Evolutionary conservation across 2,888 invertebrate species (phyloP), one percentile per base, ranked within the genome.

Genomic region (Antheraea assamensis): DNA sequence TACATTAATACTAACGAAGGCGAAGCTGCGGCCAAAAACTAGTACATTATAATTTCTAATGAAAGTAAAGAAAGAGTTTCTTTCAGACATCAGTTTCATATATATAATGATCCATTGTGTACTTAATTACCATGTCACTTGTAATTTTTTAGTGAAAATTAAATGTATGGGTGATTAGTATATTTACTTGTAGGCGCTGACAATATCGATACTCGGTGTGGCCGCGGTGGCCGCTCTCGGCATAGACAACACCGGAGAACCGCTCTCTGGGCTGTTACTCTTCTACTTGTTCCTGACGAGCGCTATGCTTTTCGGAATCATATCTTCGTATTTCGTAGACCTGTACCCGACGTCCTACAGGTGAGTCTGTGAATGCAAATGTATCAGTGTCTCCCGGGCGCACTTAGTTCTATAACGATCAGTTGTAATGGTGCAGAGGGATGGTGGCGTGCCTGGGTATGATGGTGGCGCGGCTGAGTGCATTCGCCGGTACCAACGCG

Each of bases 381-480:
- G 24, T 5, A 0, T n/a, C n/a, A n/a, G 55, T 55, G n/a, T n/a
- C n/a, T 55, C 55, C n/a, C 21, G 55, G n/a, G 7, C 7, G 7
- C 55, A 19, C 4, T 35, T 5, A 35, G 35, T 35, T 10, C 35
- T 1, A 5, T 55, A 49, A 17, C 70, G 8, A 24, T 42, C 21
- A 70, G 19, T 24, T 42, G n/a, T 47, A 15, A 42, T 19, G 35
- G 42, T 47, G 0, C 84, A 93, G 93, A 73, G 93, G 92, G 3
- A 93, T 93, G 93, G 89, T 92, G 72, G 92, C 92, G 0, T 93
- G 93, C 71, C 78, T 93, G 8, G 92, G 93, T 27, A 92, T 93
- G 92, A 91, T 92, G 91, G 92, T 93, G 78, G 93, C 92, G 0
- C 80, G 93, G 0, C 83, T 92, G 71, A 93, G 93, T 75, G 92